Evolutionary conservation across 2,888 invertebrate genomes (phyloP).

Genomic region (Eremobia ochroleuca): DNA sequence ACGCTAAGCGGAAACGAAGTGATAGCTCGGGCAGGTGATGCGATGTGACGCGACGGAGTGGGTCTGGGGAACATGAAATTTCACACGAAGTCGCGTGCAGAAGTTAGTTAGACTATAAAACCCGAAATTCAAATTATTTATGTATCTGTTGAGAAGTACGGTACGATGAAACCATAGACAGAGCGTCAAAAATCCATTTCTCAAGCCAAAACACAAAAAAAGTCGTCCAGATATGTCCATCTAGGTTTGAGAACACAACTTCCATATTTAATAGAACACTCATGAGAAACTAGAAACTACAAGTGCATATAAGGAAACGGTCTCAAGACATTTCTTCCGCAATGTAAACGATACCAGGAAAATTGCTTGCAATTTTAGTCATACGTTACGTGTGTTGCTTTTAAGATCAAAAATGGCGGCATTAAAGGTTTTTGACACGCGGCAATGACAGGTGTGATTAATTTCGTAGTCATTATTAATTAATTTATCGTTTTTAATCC

Average conservation of each 20-base stretch:
- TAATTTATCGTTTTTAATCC: constrained; percentile 6
- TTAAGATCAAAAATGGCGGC: constrained; percentile 20
- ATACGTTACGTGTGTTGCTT: constrained; percentile 40
- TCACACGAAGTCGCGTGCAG: no score
- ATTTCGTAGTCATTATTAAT: not conserved
- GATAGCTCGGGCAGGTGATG: no score
- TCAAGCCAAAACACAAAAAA: not conserved
- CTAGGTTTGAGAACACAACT: constrained; percentile 20
- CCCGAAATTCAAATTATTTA: not conserved
- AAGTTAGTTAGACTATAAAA: not conserved
- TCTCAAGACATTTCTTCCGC: constrained; percentile 58
- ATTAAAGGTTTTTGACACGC: constrained; percentile 22
- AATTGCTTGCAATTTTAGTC: constrained; percentile 49
- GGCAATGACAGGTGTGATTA: constrained; percentile 22
- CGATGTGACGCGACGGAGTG: no score
- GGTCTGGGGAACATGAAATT: no score
- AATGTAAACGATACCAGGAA: constrained; percentile 55
- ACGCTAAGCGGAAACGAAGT: not conserved
- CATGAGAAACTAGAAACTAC: constrained; percentile 53
- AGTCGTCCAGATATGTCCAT: not conserved
- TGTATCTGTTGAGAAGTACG: not conserved
- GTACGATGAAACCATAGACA: not conserved
- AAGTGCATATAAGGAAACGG: constrained; percentile 55
- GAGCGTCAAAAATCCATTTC: not conserved
- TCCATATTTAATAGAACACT: constrained; percentile 36